Evolutionary conservation across 92 coral and sea anemone genomes (phyloP).

Genomic region (Metridium senile): DNA sequence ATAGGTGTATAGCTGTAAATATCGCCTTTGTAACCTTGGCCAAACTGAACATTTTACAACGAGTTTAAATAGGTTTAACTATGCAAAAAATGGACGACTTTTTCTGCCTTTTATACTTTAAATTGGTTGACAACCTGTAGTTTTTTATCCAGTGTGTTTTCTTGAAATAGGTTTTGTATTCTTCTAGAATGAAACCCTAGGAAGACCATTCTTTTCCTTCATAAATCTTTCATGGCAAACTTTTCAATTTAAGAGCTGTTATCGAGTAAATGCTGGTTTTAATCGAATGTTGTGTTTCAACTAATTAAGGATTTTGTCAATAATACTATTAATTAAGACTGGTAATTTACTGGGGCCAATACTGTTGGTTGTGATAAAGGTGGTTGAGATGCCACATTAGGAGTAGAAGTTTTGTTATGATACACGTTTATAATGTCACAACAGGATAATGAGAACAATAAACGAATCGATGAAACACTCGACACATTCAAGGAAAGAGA

Average conservation of each 20-base stretch:
- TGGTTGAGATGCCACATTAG: conserved; percentile 11
- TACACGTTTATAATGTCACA: not conserved
- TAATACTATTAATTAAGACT: conserved; percentile 41
- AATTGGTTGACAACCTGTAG: too few relatives aligned
- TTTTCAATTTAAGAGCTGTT: conserved; percentile 77
- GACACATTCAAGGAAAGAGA: not conserved
- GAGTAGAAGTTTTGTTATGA: not conserved
- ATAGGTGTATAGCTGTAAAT: too few relatives aligned
- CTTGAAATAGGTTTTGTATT: too few relatives aligned
- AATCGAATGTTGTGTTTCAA: conserved; percentile 76
- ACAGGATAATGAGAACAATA: not conserved
- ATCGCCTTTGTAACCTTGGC: too few relatives aligned
- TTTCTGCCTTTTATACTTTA: too few relatives aligned
- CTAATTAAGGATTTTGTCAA: conserved; percentile 61
- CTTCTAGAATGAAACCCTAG: too few relatives aligned
- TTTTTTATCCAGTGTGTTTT: too few relatives aligned
- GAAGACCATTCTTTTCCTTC: too few relatives aligned
- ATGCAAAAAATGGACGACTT: too few relatives aligned
- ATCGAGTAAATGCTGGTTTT: conserved; percentile 58
- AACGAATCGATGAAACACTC: not conserved
- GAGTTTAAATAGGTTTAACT: too few relatives aligned
- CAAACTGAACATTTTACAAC: too few relatives aligned
- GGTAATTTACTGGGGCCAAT: conserved; percentile 24
- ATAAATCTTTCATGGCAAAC: conserved; percentile 79
- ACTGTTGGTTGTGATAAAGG: conserved; percentile 25